Conservation (phyloP, 2,797 vertebrate species). For the Mionectes olivaceus region DNA sequence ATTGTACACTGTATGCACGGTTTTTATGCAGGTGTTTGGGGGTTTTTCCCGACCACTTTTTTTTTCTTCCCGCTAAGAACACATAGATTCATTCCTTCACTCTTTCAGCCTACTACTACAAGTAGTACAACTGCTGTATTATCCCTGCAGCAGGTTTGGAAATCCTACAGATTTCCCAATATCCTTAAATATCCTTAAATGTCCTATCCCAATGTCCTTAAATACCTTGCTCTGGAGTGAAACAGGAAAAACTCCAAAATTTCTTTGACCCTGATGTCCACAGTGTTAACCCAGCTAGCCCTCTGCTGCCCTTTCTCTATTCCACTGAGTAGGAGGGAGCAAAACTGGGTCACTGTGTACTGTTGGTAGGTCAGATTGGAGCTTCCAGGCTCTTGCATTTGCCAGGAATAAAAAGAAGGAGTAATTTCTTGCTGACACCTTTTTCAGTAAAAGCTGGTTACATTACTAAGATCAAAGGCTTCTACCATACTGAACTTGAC, state of each 20-base stretch:
- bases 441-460: neutral
- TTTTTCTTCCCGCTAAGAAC: neutral
- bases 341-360: neutral
- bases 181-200: neutral
- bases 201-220: too few species aligned
- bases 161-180: neutral
- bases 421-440: neutral
- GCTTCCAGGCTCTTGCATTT: neutral
- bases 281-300: neutral
- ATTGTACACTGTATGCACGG: neutral
- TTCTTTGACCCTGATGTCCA: neutral
- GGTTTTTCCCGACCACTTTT: neutral
- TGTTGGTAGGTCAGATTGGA: neutral
- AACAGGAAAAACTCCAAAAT: neutral
- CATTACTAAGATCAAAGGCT: neutral
- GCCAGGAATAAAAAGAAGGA: neutral
- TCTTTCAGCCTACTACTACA: neutral
- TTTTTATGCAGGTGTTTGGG: constrained; percentile 48
- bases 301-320: neutral
- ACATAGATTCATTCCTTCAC: neutral
- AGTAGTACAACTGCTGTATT: neutral
- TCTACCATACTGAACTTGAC: neutral
- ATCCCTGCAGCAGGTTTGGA: neutral
- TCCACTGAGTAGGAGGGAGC: neutral
- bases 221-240: neutral